Conservation (phyloP, 2,797 vertebrate species). For the Serranus cabrilla region DNA sequence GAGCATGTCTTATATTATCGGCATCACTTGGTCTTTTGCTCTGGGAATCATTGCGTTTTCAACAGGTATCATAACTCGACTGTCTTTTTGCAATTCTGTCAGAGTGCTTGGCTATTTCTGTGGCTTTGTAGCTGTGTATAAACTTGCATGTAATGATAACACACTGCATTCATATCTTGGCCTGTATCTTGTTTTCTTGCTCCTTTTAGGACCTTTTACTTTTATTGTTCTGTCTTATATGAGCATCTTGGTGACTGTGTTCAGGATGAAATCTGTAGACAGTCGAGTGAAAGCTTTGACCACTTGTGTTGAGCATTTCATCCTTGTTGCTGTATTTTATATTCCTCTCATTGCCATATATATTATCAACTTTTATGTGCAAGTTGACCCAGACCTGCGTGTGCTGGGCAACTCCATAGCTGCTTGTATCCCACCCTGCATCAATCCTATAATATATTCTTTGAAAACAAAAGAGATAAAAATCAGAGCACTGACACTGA, state of each 20-base stretch:
- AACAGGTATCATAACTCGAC: conserved; percentile 47
- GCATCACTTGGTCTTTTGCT: conserved; percentile 52
- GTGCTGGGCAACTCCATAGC: conserved; percentile 78
- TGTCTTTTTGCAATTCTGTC: conserved; percentile 80
- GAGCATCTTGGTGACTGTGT: conserved; percentile 69
- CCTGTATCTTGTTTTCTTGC: neutral
- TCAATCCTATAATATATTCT: conserved; percentile 83
- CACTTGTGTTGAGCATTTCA: conserved; percentile 79
- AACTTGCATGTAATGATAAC: conserved; percentile 78
- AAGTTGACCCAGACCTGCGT: conserved; percentile 68
- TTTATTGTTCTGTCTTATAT: conserved; percentile 76
- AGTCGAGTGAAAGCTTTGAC: conserved; percentile 71
- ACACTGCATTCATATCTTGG: conserved; percentile 53
- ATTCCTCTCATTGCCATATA: conserved; percentile 74
- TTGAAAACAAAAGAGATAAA: conserved; percentile 81
- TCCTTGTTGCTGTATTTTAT: conserved; percentile 79
- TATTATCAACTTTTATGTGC: conserved; percentile 61
- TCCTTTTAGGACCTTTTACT: conserved; percentile 47
- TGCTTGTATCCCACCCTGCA: conserved; percentile 78
- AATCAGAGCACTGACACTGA: conserved; percentile 43
- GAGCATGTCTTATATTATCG: conserved; percentile 73
- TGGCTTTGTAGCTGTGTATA: conserved; percentile 79
- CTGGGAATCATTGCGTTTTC: fast-evolving
- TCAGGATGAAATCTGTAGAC: conserved; percentile 76
- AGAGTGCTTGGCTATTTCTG: conserved; percentile 82